phyloP scores from a whole-genome alignment of 2,888 invertebrate genomes.

The Phytoseiulus persimilis region DNA sequence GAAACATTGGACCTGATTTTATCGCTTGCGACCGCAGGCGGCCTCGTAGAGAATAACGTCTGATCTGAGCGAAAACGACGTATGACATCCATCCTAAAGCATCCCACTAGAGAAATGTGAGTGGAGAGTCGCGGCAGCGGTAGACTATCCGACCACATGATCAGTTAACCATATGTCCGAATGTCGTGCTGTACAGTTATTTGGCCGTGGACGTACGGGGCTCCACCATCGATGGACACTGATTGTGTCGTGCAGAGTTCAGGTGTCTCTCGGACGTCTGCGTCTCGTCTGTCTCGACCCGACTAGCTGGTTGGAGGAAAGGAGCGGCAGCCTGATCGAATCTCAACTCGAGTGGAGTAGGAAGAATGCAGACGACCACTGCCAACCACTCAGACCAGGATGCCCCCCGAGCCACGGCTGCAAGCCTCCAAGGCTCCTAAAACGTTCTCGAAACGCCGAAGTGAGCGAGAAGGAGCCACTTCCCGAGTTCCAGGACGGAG shows the following conservation, averaged over 20 bases:
- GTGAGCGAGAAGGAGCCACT: too few species aligned
- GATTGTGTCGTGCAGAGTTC: not conserved
- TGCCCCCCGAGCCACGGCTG: too few species aligned
- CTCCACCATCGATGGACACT: not conserved
- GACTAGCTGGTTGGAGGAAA: not conserved
- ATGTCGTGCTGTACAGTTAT: not conserved
- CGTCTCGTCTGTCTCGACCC: not conserved
- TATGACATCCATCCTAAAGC: not conserved
- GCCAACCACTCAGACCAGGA: too few species aligned
- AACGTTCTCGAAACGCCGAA: too few species aligned
- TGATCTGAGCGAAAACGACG: not conserved
- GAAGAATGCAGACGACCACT: not conserved
- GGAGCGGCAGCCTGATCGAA: not conserved
- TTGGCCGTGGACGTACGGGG: not conserved
- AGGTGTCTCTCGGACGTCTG: not conserved
- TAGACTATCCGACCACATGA: not conserved
- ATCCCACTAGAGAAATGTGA: not conserved
- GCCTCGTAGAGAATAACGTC: not conserved
- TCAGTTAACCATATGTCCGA: constrained; percentile 5
- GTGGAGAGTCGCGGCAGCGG: not conserved
- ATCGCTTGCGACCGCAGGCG: not conserved
- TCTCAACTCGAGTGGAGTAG: not conserved
- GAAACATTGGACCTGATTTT: not conserved
- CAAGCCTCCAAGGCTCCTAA: too few species aligned
- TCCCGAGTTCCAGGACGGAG: too few species aligned